Evolutionary conservation across 2,113 vertebrate species (phyloP).

Genomic region (Cairina moschata): DNA sequence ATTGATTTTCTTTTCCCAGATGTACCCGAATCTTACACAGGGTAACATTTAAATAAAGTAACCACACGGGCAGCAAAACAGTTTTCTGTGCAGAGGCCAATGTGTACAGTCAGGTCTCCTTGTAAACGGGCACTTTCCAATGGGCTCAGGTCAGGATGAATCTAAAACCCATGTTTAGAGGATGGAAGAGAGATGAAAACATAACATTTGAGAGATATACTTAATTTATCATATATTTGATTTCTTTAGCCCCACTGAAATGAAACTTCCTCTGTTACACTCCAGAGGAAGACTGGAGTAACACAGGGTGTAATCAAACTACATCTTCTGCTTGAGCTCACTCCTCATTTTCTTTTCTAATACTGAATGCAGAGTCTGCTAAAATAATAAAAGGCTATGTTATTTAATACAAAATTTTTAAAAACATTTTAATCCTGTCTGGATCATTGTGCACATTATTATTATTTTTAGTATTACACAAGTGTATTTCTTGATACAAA

Average conservation of each 20-base stretch:
- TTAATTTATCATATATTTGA: background rate
- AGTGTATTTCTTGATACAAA: background rate
- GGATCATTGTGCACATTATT: background rate
- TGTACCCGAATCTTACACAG: background rate
- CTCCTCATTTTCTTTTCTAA: background rate
- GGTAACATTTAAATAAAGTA: fast-evolving
- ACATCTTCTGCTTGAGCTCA: background rate
- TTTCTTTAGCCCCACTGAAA: background rate
- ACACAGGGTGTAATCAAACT: background rate
- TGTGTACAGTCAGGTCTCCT: background rate
- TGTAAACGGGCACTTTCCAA: background rate
- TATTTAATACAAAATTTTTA: background rate
- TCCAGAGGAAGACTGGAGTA: background rate
- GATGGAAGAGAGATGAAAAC: background rate
- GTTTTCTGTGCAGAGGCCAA: background rate
- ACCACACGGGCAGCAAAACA: fast-evolving
- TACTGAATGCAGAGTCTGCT: background rate
- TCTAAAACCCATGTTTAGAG: background rate
- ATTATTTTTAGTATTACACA: constrained; percentile 11
- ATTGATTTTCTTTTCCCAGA: background rate
- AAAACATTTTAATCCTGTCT: background rate
- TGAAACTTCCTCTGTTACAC: background rate
- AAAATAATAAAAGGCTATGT: background rate
- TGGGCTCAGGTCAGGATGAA: background rate
- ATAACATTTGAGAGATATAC: background rate